A percentile compares a stretch with the other conserved stretches of the same genome.
phyloP scores from a whole-genome alignment of 2,113 vertebrate genomes.

The Jaculus jaculus region DNA sequence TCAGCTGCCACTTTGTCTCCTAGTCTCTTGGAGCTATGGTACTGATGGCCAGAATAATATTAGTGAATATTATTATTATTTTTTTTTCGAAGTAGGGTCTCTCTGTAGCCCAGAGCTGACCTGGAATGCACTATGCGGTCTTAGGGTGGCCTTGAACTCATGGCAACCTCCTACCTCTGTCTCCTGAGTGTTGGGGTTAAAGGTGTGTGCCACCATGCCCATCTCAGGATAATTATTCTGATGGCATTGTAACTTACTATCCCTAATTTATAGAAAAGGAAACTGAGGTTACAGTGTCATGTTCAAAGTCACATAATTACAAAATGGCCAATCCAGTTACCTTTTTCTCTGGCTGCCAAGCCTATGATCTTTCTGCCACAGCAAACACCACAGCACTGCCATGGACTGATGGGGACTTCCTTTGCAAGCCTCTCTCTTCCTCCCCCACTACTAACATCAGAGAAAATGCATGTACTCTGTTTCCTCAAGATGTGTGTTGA shows the following conservation, averaged over 20 bases:
- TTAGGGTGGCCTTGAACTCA: too few species aligned
- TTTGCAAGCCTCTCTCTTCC: background rate
- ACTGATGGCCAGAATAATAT: background rate
- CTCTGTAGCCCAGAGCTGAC: too few species aligned
- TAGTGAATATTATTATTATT: too few species aligned
- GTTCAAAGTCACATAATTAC: background rate
- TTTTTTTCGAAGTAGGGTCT: too few species aligned
- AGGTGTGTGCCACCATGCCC: too few species aligned
- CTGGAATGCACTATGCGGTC: too few species aligned
- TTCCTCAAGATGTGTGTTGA: constrained; percentile 70
- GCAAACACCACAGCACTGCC: background rate
- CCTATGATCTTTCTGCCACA: background rate
- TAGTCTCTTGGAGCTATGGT: background rate
- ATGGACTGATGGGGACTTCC: background rate
- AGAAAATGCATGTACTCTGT: constrained; percentile 50
- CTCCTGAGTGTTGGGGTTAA: too few species aligned
- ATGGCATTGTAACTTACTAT: background rate
- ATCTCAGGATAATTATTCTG: background rate
- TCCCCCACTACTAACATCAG: background rate
- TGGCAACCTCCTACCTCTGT: too few species aligned
- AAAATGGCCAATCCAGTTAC: background rate
- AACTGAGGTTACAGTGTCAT: background rate
- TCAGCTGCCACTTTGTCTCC: background rate
- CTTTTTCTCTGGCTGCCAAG: background rate
- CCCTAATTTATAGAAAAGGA: constrained; percentile 8